Percentiles rank a stretch among this genome's conserved stretches.
Conservation (phyloP, 2,888 invertebrate species). For the Apotomis capreana region DNA sequence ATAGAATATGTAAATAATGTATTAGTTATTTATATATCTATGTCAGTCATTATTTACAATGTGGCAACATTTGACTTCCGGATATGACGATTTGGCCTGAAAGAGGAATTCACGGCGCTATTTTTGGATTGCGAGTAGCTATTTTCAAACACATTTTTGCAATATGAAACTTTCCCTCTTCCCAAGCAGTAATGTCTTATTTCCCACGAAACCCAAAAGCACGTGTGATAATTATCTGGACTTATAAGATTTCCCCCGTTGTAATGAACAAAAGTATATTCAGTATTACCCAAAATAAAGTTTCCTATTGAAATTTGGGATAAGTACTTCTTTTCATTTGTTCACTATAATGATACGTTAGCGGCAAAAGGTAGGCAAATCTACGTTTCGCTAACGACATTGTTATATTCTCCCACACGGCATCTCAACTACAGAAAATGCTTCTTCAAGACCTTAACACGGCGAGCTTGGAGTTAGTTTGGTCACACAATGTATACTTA, state of each 20-base stretch:
- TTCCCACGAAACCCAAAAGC: conserved; percentile 22
- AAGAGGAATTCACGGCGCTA: conserved; percentile 69
- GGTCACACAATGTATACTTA: too few relatives aligned
- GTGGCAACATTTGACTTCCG: conserved; percentile 60
- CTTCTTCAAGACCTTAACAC: too few relatives aligned
- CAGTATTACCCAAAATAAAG: too few relatives aligned
- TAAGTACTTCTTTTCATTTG: too few relatives aligned
- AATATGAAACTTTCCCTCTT: conserved; percentile 73
- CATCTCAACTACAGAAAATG: too few relatives aligned
- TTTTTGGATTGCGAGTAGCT: conserved; percentile 78
- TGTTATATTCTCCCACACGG: too few relatives aligned
- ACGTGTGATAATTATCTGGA: neutral
- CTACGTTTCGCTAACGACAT: too few relatives aligned
- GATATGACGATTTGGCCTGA: conserved; percentile 65
- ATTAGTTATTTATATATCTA: conserved; percentile 12
- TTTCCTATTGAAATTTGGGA: too few relatives aligned
- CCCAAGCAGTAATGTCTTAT: conserved; percentile 40
- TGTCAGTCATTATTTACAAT: conserved; percentile 25
- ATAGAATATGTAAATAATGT: neutral
- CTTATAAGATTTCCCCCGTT: neutral
- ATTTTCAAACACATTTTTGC: conserved; percentile 80
- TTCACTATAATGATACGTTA: too few relatives aligned
- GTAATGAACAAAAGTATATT: neutral
- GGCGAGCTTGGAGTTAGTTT: too few relatives aligned
- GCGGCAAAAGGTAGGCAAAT: too few relatives aligned